These are phyloP conservation scores for Pseudoatta argentina DNA, from an alignment of 1,140 invertebrate genomes.

Conservation along the genomic window DNA sequence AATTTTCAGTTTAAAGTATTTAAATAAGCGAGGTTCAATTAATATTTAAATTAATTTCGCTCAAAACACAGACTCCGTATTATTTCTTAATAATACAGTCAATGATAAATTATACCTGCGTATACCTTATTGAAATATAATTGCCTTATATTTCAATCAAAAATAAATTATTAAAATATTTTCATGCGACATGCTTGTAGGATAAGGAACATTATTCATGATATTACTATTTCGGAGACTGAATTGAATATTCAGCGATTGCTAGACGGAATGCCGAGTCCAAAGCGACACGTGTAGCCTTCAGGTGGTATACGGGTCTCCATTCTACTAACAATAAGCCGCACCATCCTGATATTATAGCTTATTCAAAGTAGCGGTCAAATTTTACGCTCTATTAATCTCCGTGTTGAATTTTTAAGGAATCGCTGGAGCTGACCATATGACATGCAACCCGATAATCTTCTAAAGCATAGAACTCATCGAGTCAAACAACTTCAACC, in stretches of 20 bases:
- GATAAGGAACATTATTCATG: neutral
- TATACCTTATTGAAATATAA: neutral
- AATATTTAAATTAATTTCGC: constrained; percentile 3
- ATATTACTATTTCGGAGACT: neutral
- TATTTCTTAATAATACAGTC: neutral
- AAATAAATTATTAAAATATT: neutral
- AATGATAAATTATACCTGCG: neutral
- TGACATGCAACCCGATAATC: constrained; percentile 17
- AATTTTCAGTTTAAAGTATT: neutral
- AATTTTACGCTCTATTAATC: constrained; percentile 60
- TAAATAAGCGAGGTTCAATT: neutral
- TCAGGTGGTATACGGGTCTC: constrained; percentile 10
- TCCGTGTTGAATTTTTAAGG: constrained; percentile 23
- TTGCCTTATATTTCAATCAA: neutral
- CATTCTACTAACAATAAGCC: constrained; percentile 6
- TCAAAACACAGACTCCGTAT: neutral
- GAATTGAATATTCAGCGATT: constrained; percentile 10
- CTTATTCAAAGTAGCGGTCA: constrained; percentile 50
- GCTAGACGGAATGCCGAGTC: neutral
- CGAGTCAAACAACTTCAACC: neutral
- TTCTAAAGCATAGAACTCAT: neutral
- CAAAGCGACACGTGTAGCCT: constrained; percentile 30
- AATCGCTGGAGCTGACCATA: neutral
- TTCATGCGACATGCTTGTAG: neutral
- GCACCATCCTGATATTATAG: constrained; percentile 24